Evolutionary conservation across 2,113 vertebrate genomes (phyloP).

Genomic region (Ondatra zibethicus): DNA sequence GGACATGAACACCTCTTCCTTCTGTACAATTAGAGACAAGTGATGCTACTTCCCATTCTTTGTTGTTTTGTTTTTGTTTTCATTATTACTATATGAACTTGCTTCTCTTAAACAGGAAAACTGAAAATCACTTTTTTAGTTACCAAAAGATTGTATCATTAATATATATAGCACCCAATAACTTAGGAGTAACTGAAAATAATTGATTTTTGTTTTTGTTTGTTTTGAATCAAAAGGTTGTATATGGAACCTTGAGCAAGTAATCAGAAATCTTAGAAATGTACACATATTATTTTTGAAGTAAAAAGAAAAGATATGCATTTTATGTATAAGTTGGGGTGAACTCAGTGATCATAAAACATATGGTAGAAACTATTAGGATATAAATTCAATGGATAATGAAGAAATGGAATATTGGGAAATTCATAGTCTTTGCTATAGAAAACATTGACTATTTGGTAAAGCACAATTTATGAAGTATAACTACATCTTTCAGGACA

Average conservation of each 20-base stretch:
- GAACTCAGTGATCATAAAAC: not conserved
- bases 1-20: not conserved
- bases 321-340: not conserved
- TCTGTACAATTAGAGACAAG: not conserved
- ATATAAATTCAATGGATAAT: not conserved
- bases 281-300: not conserved
- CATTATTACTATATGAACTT: not conserved
- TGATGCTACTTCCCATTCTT: not conserved
- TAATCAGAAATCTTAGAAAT: not conserved
- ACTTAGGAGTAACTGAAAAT: not conserved
- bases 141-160: not conserved
- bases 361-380: not conserved
- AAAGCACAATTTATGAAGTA: not conserved
- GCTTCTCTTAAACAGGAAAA: not conserved
- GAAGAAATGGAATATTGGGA: not conserved
- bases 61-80: not conserved
- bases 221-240: not conserved
- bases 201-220: not conserved
- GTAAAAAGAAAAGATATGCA: not conserved
- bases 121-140: not conserved
- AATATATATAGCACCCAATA: not conserved
- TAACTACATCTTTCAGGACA: not conserved
- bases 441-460: not conserved
- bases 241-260: not conserved
- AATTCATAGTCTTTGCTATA: not conserved